Percentiles rank a stretch among this genome's conserved stretches.
phyloP scores from a whole-genome alignment of 2,113 vertebrate genomes.

The Prietella phreatophila region DNA sequence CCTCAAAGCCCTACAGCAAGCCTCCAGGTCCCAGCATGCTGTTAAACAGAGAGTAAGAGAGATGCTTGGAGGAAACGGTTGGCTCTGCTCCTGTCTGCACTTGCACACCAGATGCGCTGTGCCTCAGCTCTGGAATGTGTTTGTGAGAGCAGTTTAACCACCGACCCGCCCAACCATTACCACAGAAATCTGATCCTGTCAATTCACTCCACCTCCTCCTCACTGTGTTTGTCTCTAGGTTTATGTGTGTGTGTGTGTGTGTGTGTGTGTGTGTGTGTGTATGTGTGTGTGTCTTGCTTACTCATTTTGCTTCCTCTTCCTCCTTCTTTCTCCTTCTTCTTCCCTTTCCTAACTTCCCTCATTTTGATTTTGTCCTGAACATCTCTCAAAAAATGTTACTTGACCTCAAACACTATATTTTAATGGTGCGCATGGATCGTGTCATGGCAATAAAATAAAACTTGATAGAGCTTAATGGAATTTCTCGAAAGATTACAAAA shows the following conservation, averaged over 20 bases:
- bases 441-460: slow-evolving; percentile 43
- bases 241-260: not conserved
- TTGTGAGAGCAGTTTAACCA: slow-evolving; percentile 58
- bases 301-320: slow-evolving; percentile 36
- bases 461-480: slow-evolving; percentile 41
- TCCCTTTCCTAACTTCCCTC: not conserved
- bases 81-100: slow-evolving; percentile 54
- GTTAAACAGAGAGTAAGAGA: slow-evolving; percentile 36
- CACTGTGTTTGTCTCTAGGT: slow-evolving; percentile 15
- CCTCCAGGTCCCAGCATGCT: slow-evolving; percentile 41
- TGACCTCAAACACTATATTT: slow-evolving; percentile 40
- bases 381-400: slow-evolving; percentile 8
- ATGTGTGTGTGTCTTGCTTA: slow-evolving; percentile 3
- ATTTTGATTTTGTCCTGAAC: slow-evolving; percentile 13
- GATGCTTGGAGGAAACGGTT: slow-evolving; percentile 42
- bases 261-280: slow-evolving; percentile 6
- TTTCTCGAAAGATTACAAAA: not conserved
- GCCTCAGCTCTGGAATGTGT: slow-evolving; percentile 55
- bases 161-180: slow-evolving; percentile 54
- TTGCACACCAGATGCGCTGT: slow-evolving; percentile 56
- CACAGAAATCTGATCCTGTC: slow-evolving; percentile 57
- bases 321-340: slow-evolving; percentile 21
- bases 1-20: slow-evolving; percentile 37
- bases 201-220: slow-evolving; percentile 48
- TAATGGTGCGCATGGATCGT: slow-evolving; percentile 41